These are phyloP conservation scores for Drosophila vallismaia DNA, from an alignment of 2,888 invertebrate genomes.

Conservation along the genomic window DNA sequence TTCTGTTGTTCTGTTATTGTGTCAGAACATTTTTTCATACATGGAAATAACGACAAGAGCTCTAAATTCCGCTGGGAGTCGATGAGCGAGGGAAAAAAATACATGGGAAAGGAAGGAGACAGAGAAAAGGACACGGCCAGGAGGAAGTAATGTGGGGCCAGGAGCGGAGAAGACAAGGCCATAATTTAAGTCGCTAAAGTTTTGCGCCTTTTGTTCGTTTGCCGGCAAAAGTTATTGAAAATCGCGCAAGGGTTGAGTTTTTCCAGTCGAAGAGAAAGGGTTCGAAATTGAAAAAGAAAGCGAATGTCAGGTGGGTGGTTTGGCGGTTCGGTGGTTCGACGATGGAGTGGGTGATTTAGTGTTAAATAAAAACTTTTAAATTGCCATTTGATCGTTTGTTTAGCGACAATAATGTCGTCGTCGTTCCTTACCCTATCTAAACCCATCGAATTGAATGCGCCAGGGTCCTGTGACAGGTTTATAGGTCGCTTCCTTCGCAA, in stretches of 20 bases:
- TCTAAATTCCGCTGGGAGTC: constrained; percentile 67
- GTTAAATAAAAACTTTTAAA: constrained; percentile 81
- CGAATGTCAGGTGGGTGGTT: constrained; percentile 59
- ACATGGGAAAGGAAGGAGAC: constrained; percentile 30
- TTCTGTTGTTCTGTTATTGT: constrained; percentile 1
- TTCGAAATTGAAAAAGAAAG: constrained; percentile 76
- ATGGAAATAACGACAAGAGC: constrained; percentile 62
- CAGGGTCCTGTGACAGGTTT: constrained; percentile 70
- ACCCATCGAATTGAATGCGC: constrained; percentile 39
- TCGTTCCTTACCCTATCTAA: constrained; percentile 33
- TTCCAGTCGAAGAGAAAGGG: constrained; percentile 50
- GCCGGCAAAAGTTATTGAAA: constrained; percentile 70
- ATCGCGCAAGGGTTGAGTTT: constrained; percentile 68
- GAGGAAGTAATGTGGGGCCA: background rate
- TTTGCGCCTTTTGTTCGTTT: constrained; percentile 74
- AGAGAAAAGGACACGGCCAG: background rate
- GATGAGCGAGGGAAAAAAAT: constrained; percentile 30
- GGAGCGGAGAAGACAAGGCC: constrained; percentile 61
- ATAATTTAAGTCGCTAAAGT: constrained; percentile 76
- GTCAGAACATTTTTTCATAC: constrained; percentile 46
- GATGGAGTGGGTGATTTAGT: constrained; percentile 77
- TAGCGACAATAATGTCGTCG: constrained; percentile 82
- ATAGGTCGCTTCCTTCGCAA: constrained; percentile 65
- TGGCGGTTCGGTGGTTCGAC: background rate
- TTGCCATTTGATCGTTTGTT: constrained; percentile 83